Base-by-base conservation (phyloP, 2,113 vertebrate species). In the Lepidothrix coronata region DNA sequence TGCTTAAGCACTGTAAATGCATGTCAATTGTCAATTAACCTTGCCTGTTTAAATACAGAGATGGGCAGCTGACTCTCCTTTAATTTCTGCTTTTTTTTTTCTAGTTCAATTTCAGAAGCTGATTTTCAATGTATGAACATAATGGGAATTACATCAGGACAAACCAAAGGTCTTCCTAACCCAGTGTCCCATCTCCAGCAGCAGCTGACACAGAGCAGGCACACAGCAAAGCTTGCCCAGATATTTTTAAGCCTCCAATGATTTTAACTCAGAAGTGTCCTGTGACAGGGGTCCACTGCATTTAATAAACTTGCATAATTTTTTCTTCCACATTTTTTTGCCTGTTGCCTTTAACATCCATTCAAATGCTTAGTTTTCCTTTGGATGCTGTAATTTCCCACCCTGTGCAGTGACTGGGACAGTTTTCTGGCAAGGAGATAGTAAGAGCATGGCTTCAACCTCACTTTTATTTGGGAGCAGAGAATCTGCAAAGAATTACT, bases 11-110 rank as follows among this genome's bases (percentile, higher is more conserved):
- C 48, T 93, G 79, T 68, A 97, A 96, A 88, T 88, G 88, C 78
- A 93, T 93, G 95, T 93, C 94, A 96, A 92, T 84, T 97, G 96
- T 92, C 95, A 96, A 96, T 97, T 96, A 97, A 97, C 95, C 96
- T 86, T 92, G 79, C 59, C 83, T 95, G 65, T 86, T 95, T 95
- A 97, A 97, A 95, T 77, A 92, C 72, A 92, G 86, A 97, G 94
- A 97, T 81, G 92, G 80, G 86, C 91, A 95, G 91, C 95, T 95
- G 82, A 91, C 48, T 93, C 51, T 88, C 71, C 90, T 96, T 95
- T 95, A 96, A 73, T 85, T 95, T 96, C 79, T 75, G 52, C 31
- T 77, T 93, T 88, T 87, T 85, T 66, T 7, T 48, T 17, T 31
- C 85, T 80, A 33, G 67, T 81, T 93, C 59, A 85, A 84, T 95